phyloP scores from a whole-genome alignment of 2,888 invertebrate genomes.

The Euplagia quadripunctaria region DNA sequence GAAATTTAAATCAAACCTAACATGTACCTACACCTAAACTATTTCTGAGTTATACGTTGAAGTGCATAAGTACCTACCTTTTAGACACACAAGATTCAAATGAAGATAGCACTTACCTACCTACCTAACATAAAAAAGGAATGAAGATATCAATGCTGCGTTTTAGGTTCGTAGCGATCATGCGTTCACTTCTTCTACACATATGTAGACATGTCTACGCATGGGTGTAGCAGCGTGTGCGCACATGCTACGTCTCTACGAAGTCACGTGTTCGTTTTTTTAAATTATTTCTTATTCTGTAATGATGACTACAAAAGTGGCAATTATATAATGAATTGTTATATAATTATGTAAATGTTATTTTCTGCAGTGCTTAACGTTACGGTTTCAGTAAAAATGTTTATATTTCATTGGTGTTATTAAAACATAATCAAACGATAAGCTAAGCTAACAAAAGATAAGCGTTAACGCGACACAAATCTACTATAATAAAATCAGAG shows the following conservation, averaged over 20 bases:
- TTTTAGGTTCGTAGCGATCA: slow-evolving; percentile 54
- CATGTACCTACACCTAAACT: neutral
- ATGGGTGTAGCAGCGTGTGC: slow-evolving; percentile 52
- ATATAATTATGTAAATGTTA: neutral
- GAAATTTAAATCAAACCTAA: neutral
- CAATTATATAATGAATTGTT: no score
- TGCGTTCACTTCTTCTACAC: slow-evolving; percentile 64
- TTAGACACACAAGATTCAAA: neutral
- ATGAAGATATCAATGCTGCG: neutral
- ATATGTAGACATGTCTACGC: slow-evolving; percentile 54
- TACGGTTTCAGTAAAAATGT: neutral
- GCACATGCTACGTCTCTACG: slow-evolving; percentile 52
- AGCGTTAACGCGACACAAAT: neutral
- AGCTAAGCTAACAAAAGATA: no score
- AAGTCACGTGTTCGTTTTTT: slow-evolving; percentile 1
- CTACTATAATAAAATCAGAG: neutral
- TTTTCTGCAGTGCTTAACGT: neutral
- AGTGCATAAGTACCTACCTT: neutral
- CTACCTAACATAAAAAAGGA: no score
- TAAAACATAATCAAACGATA: neutral
- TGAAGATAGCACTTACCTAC: no score
- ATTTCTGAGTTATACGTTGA: no score
- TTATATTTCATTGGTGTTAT: neutral
- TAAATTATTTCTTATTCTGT: neutral
- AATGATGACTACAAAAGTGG: neutral